phyloP scores from a whole-genome alignment of 2,888 invertebrate species.

The Megastigmus dorsalis region DNA sequence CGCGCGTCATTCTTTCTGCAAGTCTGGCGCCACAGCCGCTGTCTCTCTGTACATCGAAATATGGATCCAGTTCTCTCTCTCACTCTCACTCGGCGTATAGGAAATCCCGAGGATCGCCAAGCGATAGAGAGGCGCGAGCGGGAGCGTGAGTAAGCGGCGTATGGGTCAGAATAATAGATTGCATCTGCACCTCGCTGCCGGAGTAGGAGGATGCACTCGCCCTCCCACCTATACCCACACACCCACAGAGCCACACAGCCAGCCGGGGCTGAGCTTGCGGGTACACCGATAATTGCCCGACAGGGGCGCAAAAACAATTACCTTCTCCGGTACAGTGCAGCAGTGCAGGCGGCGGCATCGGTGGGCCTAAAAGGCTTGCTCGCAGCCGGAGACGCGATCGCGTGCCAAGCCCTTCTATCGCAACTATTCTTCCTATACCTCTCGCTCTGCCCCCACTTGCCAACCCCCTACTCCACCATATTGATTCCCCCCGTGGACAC shows the following conservation, averaged over 20 bases:
- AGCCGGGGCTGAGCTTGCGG: background rate
- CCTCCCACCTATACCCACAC: too few species aligned
- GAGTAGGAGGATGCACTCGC: background rate
- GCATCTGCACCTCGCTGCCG: constrained; percentile 31
- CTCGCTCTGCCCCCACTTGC: background rate
- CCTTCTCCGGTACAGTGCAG: too few species aligned
- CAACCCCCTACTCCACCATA: background rate
- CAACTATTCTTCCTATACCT: constrained; percentile 12
- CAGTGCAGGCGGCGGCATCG: background rate
- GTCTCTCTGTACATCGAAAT: too few species aligned
- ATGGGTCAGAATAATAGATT: constrained; percentile 57
- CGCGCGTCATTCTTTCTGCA: too few species aligned
- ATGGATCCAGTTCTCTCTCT: too few species aligned
- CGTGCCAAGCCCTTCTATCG: constrained; percentile 39
- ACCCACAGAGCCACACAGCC: background rate
- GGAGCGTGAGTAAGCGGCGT: constrained; percentile 19
- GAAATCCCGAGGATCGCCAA: constrained; percentile 33
- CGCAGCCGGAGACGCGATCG: constrained; percentile 15
- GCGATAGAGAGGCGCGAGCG: too few species aligned
- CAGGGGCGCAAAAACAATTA: constrained; percentile 65
- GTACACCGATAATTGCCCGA: constrained; percentile 61
- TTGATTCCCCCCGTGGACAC: constrained; percentile 6
- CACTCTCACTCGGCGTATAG: background rate
- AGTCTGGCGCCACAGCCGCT: too few species aligned
- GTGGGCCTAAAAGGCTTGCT: constrained; percentile 14